Conservation (phyloP, 2,888 invertebrate species). For the Nemoura dubitans region DNA sequence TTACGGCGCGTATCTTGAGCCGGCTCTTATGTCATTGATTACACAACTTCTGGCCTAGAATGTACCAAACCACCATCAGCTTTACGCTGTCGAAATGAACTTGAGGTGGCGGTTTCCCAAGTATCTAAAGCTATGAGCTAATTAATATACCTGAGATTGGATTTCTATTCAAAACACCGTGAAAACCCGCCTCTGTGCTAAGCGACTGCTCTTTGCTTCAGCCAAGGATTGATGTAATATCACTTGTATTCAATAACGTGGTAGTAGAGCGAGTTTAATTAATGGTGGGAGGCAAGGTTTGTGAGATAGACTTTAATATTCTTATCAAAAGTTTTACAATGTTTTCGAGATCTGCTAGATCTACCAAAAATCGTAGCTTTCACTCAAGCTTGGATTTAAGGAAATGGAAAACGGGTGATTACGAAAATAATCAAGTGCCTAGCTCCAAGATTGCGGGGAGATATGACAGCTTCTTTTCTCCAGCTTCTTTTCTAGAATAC, state of each 20-base stretch:
- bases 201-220: neutral
- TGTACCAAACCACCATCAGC: neutral
- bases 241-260: neutral
- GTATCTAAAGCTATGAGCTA: neutral
- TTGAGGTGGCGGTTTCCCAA: neutral
- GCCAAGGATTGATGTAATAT: neutral
- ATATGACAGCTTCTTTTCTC: no score
- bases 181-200: neutral
- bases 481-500: no score
- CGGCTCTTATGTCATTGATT: neutral
- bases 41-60: neutral
- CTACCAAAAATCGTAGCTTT: no score
- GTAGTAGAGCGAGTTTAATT: no score
- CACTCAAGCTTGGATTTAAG: no score
- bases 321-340: no score
- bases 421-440: no score
- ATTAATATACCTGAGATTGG: neutral
- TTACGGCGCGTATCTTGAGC: neutral
- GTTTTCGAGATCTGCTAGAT: no score
- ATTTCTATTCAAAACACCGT: neutral
- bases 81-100: neutral
- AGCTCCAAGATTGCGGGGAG: no score
- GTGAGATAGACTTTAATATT: no score
- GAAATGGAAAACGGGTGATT: no score
- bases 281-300: no score